Percentiles rank a stretch among this genome's conserved stretches.
phyloP scores from a whole-genome alignment of 2,797 vertebrate species.

The Ptychadena robeensis region DNA sequence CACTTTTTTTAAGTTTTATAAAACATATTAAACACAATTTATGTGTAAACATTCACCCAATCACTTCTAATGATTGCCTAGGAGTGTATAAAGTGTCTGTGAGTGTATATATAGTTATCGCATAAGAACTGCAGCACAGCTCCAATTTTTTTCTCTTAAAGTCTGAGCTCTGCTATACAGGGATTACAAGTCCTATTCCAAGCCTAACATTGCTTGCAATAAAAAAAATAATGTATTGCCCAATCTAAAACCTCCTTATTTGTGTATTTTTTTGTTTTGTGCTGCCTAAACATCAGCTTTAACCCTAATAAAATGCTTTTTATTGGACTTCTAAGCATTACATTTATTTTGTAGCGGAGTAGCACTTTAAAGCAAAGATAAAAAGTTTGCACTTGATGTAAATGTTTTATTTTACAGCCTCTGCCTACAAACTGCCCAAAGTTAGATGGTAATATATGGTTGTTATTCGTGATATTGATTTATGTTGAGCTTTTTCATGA shows the following conservation, averaged over 20 bases:
- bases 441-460: slow-evolving; percentile 12
- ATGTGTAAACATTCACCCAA: not conserved
- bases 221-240: not conserved
- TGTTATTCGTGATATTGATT: slow-evolving; percentile 32
- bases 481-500: slow-evolving; percentile 31
- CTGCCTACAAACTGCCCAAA: not conserved
- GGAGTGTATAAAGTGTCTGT: too few relatives aligned
- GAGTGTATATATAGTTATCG: too few relatives aligned
- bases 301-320: not conserved
- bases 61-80: too few relatives aligned
- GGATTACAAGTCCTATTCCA: too few relatives aligned
- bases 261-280: too few relatives aligned
- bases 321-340: not conserved
- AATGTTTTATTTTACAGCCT: slow-evolving; percentile 18
- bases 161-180: too few relatives aligned
- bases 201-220: not conserved
- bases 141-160: too few relatives aligned
- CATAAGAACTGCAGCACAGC: too few relatives aligned
- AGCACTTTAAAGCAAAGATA: not conserved
- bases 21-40: too few relatives aligned
- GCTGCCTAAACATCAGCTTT: not conserved
- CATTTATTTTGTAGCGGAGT: not conserved
- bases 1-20: too few relatives aligned
- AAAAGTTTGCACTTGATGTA: not conserved
- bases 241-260: not conserved